Conservation (phyloP, 92 coral and sea anemone genomes). For the Desmophyllum pertusum region DNA sequence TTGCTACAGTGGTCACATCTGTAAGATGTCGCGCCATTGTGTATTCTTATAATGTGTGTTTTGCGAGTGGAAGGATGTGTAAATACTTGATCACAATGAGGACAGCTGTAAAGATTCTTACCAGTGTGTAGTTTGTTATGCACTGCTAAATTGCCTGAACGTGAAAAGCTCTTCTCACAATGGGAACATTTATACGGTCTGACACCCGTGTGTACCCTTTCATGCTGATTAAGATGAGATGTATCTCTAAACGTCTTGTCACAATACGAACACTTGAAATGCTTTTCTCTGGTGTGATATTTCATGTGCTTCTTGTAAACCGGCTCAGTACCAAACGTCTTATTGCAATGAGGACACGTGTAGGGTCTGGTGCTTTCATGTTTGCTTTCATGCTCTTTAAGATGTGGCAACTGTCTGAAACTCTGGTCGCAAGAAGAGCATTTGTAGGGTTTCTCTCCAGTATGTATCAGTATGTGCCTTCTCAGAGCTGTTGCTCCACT, state of each 20-base stretch:
- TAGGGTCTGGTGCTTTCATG: too few relatives aligned
- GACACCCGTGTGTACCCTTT: not conserved
- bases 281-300: not conserved
- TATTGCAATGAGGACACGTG: too few relatives aligned
- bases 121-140: slow-evolving; percentile 21
- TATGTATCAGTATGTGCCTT: not conserved
- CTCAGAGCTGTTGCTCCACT: not conserved
- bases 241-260: not conserved
- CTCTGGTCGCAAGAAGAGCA: too few relatives aligned
- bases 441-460: not conserved
- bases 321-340: too few relatives aligned
- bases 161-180: not conserved
- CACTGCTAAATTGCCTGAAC: not conserved
- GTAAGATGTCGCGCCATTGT: not conserved
- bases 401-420: too few relatives aligned
- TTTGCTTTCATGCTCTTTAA: too few relatives aligned
- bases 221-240: not conserved
- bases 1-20: not conserved
- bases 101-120: not conserved
- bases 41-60: too few relatives aligned
- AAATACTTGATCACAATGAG: slow-evolving; percentile 1
- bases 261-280: not conserved
- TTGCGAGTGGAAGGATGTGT: too few relatives aligned
- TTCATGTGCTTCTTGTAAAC: not conserved
- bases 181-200: not conserved